These are phyloP conservation scores for Cosmia pyralina DNA, from an alignment of 2,888 invertebrate species.

Conservation along the genomic window DNA sequence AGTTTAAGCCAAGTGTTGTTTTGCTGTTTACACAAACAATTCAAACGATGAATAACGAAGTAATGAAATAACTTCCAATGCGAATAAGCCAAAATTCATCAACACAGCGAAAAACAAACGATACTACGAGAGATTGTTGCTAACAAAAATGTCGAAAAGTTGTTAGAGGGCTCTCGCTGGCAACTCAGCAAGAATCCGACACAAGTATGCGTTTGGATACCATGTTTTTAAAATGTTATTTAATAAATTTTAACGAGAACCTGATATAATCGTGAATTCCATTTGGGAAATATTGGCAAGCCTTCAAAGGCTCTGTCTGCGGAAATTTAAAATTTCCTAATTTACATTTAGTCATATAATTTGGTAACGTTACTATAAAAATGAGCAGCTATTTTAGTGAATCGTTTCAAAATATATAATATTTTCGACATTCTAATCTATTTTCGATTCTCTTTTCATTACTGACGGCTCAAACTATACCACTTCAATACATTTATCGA, in stretches of 20 bases:
- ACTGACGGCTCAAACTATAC: neutral
- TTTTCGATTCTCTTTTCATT: neutral
- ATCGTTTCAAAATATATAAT: neutral
- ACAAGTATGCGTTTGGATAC: constrained; percentile 74
- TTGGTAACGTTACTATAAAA: neutral
- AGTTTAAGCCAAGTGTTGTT: constrained; percentile 69
- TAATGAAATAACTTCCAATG: constrained; percentile 79
- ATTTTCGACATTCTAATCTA: neutral
- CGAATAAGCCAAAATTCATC: constrained; percentile 79
- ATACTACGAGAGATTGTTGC: constrained; percentile 74
- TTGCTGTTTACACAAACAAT: constrained; percentile 80
- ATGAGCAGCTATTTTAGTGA: neutral
- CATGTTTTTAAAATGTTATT: constrained; percentile 69
- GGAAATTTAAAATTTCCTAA: constrained; percentile 39
- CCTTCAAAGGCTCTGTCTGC: constrained; percentile 55
- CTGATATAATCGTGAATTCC: constrained; percentile 43
- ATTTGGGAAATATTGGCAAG: constrained; percentile 42
- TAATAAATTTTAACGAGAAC: constrained; percentile 60
- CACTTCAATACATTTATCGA: constrained; percentile 2
- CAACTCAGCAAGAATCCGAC: constrained; percentile 72
- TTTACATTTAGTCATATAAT: constrained; percentile 21
- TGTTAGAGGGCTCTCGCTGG: constrained; percentile 57
- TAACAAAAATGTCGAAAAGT: constrained; percentile 77
- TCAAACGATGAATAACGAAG: constrained; percentile 76
- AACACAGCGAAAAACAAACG: constrained; percentile 81